Evolutionary conservation across 23 tunicate species (phyloP), one percentile per base, ranked within the genome.

Genomic region (Ascidia mentula): DNA sequence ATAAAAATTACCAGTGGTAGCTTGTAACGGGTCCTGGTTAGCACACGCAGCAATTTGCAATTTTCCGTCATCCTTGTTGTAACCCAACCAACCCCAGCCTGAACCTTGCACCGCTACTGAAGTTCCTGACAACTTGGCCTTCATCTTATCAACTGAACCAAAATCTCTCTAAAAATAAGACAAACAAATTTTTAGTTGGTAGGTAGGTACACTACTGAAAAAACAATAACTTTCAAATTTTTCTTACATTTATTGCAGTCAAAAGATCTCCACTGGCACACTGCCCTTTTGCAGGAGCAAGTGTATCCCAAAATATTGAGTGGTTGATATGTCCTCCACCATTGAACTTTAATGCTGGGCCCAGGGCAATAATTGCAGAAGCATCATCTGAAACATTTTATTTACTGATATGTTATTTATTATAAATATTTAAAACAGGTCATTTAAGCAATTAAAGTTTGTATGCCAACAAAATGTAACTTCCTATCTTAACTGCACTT

Each of bases 31-130:
- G 72, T 96, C 97, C 74, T 96, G 99, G 75, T 96, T 96, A 0
- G 97, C 85, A 60, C 90, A 85, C 8, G 99, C 77, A 6, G 92
- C 82, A 53, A 96, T 73, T 73, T 91, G 86, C 31, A 96, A 75
- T 72, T 74, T 37, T n/a, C 45, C 46, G 17, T 45, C 61, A 0
- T 84, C 97, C 81, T 85, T 88, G 79, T 96, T 82, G 61, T 74
- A 87, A 36, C 97, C 99, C 34, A 96, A 79, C 99, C 99, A 96
- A 4, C 99, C 97, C 99, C 99, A 96, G 22, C 99, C 99, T 9
- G 97, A 91, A 0, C 99, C 99, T 60, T 96, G 99, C 2, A 96
- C 88, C 3, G 83, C 99, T 34, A 88, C 97, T 0, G 94, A 79
- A 0, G 91, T 61, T 20, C 87, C 84, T 0, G 97, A 76, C 32